phyloP scores from a whole-genome alignment of 2,888 invertebrate species.

The Loripinus fragilis region DNA sequence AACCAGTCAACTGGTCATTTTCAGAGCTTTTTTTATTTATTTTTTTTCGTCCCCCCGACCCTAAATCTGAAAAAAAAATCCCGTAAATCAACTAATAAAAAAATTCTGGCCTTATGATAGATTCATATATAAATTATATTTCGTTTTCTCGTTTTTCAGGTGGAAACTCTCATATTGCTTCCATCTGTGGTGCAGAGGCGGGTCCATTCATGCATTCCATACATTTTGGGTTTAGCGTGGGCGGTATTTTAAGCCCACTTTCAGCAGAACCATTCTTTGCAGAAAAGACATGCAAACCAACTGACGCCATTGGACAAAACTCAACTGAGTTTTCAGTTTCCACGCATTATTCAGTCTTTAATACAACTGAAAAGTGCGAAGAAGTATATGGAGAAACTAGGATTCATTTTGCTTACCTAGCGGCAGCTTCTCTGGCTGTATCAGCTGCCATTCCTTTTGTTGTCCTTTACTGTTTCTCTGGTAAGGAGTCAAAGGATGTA shows the following conservation, averaged over 20 bases:
- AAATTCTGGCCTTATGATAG: no score
- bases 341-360: not conserved
- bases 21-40: no score
- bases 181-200: slow-evolving; percentile 76
- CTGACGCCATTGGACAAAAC: not conserved
- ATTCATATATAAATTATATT: no score
- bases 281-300: not conserved
- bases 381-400: slow-evolving; percentile 36
- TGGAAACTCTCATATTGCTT: slow-evolving; percentile 51
- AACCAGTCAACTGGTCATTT: no score
- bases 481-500: slow-evolving; percentile 20
- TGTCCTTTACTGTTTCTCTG: slow-evolving; percentile 22
- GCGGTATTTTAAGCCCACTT: slow-evolving; percentile 83
- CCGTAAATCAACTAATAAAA: no score
- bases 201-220: slow-evolving; percentile 83
- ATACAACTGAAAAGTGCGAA: not conserved
- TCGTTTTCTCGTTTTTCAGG: slow-evolving; percentile 29
- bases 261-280: slow-evolving; percentile 82
- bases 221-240: slow-evolving; percentile 83
- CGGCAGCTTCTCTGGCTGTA: slow-evolving; percentile 22
- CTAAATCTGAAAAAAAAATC: no score
- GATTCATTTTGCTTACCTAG: slow-evolving; percentile 36
- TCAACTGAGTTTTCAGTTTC: not conserved
- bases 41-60: no score
- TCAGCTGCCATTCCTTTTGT: slow-evolving; percentile 43